These are phyloP conservation scores for Sinelater perroti DNA, from an alignment of 2,888 invertebrate species.

Conservation along the genomic window DNA sequence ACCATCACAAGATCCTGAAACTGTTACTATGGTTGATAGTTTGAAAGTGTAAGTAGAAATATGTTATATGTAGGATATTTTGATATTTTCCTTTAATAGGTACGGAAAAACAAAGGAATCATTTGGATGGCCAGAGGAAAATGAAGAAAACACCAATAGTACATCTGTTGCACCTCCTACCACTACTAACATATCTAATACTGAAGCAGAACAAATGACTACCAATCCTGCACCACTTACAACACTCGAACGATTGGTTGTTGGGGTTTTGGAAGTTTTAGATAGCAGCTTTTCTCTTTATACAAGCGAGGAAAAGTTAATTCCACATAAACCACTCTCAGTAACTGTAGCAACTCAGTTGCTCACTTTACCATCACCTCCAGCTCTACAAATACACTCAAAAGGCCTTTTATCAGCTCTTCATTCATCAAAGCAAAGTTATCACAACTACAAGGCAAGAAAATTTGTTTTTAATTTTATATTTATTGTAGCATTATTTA, in stretches of 20 bases:
- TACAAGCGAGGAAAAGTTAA: conserved; percentile 62
- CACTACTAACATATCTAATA: conserved; percentile 47
- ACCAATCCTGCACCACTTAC: conserved; percentile 63
- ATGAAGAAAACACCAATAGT: conserved; percentile 71
- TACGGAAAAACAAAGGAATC: conserved; percentile 95
- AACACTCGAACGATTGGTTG: conserved; percentile 71
- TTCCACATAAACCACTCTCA: conserved; percentile 64
- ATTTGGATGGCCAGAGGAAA: conserved; percentile 97
- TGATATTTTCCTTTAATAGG: conserved; percentile 54
- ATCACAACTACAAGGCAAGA: conserved; percentile 81
- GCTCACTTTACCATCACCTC: conserved; percentile 75
- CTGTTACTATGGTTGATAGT: conserved; percentile 92
- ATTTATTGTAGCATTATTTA: background rate
- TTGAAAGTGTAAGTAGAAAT: conserved; percentile 78
- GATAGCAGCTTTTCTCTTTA: conserved; percentile 75
- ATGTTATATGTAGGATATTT: too few relatives aligned
- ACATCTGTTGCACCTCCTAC: conserved; percentile 49
- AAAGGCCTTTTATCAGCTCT: conserved; percentile 86
- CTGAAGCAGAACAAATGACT: conserved; percentile 58
- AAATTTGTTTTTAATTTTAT: background rate
- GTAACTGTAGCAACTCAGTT: conserved; percentile 73
- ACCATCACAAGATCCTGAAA: conserved; percentile 85
- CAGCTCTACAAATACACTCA: conserved; percentile 77
- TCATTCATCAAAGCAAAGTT: conserved; percentile 74
- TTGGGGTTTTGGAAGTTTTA: conserved; percentile 75